These are phyloP conservation scores for Apogon hyalosoma DNA, from an alignment of 2,797 vertebrate genomes.

Conservation along the genomic window DNA sequence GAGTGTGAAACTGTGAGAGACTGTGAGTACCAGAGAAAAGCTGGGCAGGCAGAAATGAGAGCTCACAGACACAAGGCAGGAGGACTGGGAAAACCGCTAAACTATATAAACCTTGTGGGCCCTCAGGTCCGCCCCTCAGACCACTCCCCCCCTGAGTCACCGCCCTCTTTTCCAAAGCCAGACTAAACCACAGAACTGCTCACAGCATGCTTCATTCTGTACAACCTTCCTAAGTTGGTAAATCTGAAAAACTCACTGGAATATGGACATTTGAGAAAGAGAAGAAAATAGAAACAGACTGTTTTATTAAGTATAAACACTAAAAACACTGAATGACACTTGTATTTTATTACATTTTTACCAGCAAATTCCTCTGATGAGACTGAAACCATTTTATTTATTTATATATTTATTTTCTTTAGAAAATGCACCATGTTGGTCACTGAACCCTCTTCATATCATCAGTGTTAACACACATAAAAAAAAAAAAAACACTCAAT, in stretches of 20 bases:
- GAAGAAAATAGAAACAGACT: background rate
- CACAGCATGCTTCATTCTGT: slow-evolving; percentile 56
- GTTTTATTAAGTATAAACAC: no score
- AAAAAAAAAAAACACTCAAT: no score
- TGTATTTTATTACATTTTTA: no score
- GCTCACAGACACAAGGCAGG: slow-evolving; percentile 80
- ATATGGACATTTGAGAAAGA: slow-evolving; percentile 16
- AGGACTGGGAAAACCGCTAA: slow-evolving; percentile 62
- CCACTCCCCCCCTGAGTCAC: slow-evolving; percentile 63
- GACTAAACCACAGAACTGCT: slow-evolving; percentile 45
- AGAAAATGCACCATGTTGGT: no score
- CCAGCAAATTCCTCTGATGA: no score
- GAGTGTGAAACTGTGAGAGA: slow-evolving; percentile 60
- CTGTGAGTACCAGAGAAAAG: slow-evolving; percentile 60
- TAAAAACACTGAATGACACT: no score
- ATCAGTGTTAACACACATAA: no score
- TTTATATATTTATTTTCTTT: no score
- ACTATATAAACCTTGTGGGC: slow-evolving; percentile 78
- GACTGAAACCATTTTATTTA: no score
- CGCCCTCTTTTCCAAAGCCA: slow-evolving; percentile 68
- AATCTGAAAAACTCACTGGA: slow-evolving; percentile 16
- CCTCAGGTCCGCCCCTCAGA: slow-evolving; percentile 70
- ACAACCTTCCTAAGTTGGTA: slow-evolving; percentile 43
- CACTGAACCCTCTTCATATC: no score
- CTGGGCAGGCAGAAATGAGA: slow-evolving; percentile 66